Evolutionary conservation across 2,113 vertebrate species (phyloP).

Genomic region (Lucifuga dentata): DNA sequence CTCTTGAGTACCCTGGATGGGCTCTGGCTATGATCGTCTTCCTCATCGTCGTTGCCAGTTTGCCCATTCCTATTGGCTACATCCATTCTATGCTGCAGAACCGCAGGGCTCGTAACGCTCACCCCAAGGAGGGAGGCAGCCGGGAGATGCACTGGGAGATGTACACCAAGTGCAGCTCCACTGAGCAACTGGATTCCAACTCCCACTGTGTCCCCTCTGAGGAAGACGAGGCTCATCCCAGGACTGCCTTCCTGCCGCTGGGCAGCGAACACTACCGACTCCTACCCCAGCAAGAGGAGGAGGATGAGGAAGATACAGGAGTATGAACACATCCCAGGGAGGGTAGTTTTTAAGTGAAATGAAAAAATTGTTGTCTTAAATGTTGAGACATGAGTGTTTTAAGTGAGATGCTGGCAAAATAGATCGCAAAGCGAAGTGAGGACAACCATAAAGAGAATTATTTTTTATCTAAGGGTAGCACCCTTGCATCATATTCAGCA

Average conservation of each 20-base stretch:
- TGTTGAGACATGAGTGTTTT: conserved; percentile 1
- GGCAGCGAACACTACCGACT: conserved; percentile 77
- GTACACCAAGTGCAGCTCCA: conserved; percentile 79
- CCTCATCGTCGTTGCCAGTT: conserved; percentile 88
- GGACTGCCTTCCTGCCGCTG: conserved; percentile 66
- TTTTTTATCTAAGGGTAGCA: conserved; percentile 5
- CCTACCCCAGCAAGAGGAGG: conserved; percentile 80
- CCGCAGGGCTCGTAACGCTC: conserved; percentile 39
- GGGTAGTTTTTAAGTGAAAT: conserved; percentile 2
- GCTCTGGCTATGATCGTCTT: conserved; percentile 89
- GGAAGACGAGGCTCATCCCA: conserved; percentile 47
- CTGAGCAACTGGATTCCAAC: conserved; percentile 65
- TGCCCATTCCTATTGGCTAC: conserved; percentile 91
- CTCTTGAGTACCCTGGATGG: conserved; percentile 92
- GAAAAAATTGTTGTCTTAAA: conserved; percentile 1
- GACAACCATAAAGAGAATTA: neutral
- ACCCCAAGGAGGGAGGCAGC: conserved; percentile 74
- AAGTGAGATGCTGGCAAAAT: conserved; percentile 9
- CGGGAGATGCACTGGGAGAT: conserved; percentile 86
- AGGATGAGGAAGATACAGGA: conserved; percentile 76
- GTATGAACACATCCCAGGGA: conserved; percentile 57
- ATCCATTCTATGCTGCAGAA: conserved; percentile 82
- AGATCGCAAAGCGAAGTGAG: neutral
- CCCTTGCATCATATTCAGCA: conserved; percentile 11
- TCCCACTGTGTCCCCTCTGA: conserved; percentile 36